Conservation (phyloP, 2,888 invertebrate genomes). For the Mycogona germanica region DNA sequence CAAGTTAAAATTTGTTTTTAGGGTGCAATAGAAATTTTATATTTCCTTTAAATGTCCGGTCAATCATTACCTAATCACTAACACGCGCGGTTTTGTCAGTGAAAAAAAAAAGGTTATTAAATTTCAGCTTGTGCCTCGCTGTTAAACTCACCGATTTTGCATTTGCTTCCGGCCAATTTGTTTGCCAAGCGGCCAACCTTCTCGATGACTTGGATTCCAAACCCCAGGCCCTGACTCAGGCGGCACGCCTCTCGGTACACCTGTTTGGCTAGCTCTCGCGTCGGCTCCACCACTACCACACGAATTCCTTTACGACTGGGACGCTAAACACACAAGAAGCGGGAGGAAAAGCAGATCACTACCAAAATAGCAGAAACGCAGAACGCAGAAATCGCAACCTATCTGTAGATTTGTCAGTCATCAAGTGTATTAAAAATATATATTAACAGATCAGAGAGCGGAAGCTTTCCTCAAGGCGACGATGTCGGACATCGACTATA, state of each 20-base stretch:
- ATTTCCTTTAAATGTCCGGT: background rate
- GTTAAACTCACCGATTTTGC: slow-evolving; percentile 54
- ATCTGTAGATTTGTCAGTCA: background rate
- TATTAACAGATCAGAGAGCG: too few relatives aligned
- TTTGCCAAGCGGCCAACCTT: slow-evolving; percentile 55
- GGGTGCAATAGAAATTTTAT: too few relatives aligned
- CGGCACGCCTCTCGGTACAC: slow-evolving; percentile 66
- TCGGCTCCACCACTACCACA: slow-evolving; percentile 81
- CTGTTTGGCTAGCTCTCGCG: slow-evolving; percentile 86
- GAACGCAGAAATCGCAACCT: background rate
- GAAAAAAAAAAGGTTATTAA: slow-evolving; percentile 16
- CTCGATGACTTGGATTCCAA: slow-evolving; percentile 63
- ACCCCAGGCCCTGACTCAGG: slow-evolving; percentile 56
- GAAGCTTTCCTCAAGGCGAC: too few relatives aligned
- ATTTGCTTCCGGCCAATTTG: too few relatives aligned
- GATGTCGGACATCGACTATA: background rate
- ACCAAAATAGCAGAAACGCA: background rate
- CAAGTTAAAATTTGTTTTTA: too few relatives aligned
- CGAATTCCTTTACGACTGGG: slow-evolving; percentile 51
- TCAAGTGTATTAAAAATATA: too few relatives aligned
- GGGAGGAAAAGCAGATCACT: background rate
- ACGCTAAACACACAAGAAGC: background rate
- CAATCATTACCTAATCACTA: background rate
- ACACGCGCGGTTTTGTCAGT: slow-evolving; percentile 8
- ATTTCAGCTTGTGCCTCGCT: too few relatives aligned